phyloP scores from a whole-genome alignment of 2,888 invertebrate genomes.

The Chloromyia formosa region DNA sequence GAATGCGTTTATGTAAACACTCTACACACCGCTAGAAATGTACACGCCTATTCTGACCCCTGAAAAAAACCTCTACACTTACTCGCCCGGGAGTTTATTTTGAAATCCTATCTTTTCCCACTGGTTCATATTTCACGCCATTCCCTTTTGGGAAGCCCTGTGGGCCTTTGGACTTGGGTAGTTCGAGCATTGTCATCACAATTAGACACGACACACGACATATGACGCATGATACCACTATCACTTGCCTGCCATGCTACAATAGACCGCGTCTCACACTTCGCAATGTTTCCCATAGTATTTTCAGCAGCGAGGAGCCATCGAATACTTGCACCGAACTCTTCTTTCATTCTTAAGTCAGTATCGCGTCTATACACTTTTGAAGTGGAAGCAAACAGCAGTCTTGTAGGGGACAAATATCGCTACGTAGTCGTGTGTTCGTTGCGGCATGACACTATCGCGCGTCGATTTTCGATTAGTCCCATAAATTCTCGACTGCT shows the following conservation, averaged over 20 bases:
- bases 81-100: no score
- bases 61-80: no score
- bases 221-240: constrained; percentile 17
- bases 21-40: no score
- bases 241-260: background rate
- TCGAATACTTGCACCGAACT: background rate
- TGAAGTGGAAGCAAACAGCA: constrained; percentile 24
- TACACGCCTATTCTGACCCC: no score
- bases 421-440: background rate
- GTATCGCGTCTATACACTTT: constrained; percentile 30
- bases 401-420: constrained; percentile 16
- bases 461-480: background rate
- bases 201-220: constrained; percentile 12
- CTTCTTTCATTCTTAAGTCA: constrained; percentile 15
- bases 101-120: constrained; percentile 14
- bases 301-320: constrained; percentile 13
- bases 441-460: background rate
- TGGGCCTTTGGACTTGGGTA: background rate
- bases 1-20: no score
- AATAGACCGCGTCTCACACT: background rate
- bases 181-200: constrained; percentile 16
- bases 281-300: background rate
- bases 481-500: background rate
- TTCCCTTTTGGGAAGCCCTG: constrained; percentile 13
- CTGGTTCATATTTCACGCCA: constrained; percentile 3